These are phyloP conservation scores for Meta bourneti DNA, from an alignment of 2,888 invertebrate species.

Conservation along the genomic window DNA sequence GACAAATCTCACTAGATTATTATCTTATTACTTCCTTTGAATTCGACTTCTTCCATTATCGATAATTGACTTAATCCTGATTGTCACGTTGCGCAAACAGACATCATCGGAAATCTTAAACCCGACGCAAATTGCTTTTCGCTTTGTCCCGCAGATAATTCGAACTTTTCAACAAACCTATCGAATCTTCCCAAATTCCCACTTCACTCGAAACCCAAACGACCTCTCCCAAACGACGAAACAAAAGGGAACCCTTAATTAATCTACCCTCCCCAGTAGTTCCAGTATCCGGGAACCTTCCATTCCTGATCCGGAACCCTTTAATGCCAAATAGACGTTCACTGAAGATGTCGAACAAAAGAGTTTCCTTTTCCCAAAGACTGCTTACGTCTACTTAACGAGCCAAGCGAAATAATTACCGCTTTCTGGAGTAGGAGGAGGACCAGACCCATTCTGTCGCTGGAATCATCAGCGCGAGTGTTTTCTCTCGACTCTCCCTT, in stretches of 20 bases:
- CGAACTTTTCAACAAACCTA: not conserved
- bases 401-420: slow-evolving; percentile 48
- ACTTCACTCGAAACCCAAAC: slow-evolving; percentile 27
- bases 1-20: too few relatives aligned
- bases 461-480: slow-evolving; percentile 8
- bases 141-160: slow-evolving; percentile 7
- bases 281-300: not conserved
- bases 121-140: slow-evolving; percentile 12
- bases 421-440: not conserved
- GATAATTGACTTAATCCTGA: not conserved
- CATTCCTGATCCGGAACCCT: not conserved
- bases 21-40: too few relatives aligned
- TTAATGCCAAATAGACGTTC: slow-evolving; percentile 37
- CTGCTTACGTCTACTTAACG: slow-evolving; percentile 53
- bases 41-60: too few relatives aligned
- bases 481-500: not conserved
- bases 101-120: not conserved
- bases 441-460: not conserved
- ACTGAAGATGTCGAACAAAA: slow-evolving; percentile 20
- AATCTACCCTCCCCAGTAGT: slow-evolving; percentile 10
- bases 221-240: slow-evolving; percentile 14
- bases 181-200: slow-evolving; percentile 1
- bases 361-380: slow-evolving; percentile 38
- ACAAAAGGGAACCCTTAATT: slow-evolving; percentile 32
- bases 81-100: not conserved